These are phyloP conservation scores for Macrosteles quadrilineatus DNA, from an alignment of 1,140 invertebrate species.

Conservation along the genomic window DNA sequence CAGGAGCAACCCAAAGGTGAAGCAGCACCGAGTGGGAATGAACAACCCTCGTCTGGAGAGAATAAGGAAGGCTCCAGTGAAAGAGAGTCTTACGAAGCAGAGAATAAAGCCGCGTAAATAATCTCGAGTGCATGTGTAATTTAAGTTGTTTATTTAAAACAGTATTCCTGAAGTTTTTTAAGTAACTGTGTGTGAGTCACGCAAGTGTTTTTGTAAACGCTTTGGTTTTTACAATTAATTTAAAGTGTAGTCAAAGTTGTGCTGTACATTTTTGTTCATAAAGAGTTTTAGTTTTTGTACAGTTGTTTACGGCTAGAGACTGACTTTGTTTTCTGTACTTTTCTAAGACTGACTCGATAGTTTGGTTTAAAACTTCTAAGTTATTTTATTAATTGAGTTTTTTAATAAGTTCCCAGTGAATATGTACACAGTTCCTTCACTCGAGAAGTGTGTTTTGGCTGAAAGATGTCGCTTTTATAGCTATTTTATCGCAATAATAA, in stretches of 20 bases:
- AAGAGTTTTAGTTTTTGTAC: slow-evolving; percentile 23
- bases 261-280: slow-evolving; percentile 22
- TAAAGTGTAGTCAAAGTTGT: not conserved
- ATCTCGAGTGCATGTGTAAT: not conserved
- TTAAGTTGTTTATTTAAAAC: not conserved
- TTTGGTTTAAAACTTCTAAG: slow-evolving; percentile 5
- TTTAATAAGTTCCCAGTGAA: too few species aligned
- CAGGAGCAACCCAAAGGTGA: not conserved
- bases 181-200: not conserved
- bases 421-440: too few species aligned
- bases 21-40: not conserved
- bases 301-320: not conserved
- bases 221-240: not conserved
- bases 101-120: not conserved
- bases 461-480: too few species aligned
- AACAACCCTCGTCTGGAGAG: not conserved
- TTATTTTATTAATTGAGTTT: not conserved
- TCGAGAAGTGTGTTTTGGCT: too few species aligned
- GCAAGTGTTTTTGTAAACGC: slow-evolving; percentile 5
- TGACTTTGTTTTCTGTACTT: slow-evolving; percentile 20
- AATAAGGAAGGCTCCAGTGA: not conserved
- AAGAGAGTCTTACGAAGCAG: not conserved
- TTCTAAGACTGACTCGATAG: slow-evolving; percentile 20
- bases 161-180: slow-evolving; percentile 15
- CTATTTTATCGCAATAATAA: too few species aligned